Conservation (phyloP, 2,113 vertebrate genomes). For the Terrapene triunguis region DNA sequence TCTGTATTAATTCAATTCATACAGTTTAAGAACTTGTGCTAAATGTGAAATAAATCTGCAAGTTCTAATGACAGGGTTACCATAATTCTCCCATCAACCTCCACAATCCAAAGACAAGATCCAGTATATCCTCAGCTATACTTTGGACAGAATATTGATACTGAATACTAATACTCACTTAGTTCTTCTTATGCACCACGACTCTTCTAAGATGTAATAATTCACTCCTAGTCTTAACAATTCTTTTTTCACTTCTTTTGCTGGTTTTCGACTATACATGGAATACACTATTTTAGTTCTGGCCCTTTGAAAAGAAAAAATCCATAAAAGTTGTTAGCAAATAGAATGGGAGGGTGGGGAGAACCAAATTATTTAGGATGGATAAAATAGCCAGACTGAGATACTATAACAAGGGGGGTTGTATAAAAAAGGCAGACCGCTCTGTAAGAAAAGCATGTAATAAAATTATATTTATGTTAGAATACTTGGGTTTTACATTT, state of each 20-base stretch:
- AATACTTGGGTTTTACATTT: background rate
- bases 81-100: background rate
- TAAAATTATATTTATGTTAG: background rate
- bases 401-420: background rate
- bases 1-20: background rate
- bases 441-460: background rate
- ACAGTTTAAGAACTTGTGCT: background rate
- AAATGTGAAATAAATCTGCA: background rate
- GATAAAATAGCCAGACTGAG: background rate
- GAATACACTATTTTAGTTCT: slow-evolving; percentile 97
- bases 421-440: background rate
- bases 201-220: slow-evolving; percentile 96
- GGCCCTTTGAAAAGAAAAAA: slow-evolving; percentile 82
- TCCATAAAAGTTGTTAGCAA: background rate
- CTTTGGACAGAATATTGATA: background rate
- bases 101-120: background rate
- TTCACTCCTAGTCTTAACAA: slow-evolving; percentile 89
- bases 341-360: background rate
- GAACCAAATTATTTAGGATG: background rate
- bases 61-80: background rate
- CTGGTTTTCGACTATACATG: slow-evolving; percentile 97
- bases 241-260: slow-evolving; percentile 88
- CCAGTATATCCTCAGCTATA: background rate
- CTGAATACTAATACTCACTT: slow-evolving; percentile 76
- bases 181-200: slow-evolving; percentile 92